Evolutionary conservation across 2,797 vertebrate species (phyloP).

Genomic region (Hydrocynus forskahlii): DNA sequence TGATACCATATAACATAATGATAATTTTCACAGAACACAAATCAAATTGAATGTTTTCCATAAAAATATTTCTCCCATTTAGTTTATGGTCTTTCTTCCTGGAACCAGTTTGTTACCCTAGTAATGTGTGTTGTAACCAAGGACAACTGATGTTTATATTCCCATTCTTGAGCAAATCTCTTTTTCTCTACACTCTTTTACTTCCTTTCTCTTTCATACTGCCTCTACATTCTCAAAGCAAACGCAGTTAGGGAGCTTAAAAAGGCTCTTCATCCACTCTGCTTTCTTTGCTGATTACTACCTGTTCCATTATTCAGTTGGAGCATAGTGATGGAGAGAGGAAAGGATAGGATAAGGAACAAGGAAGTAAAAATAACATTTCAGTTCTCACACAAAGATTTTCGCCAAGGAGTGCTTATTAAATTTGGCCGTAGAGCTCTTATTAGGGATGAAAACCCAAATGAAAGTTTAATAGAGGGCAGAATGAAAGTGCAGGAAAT

Average conservation of each 20-base stretch:
- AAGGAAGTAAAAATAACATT: not conserved
- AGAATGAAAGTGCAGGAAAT: slow-evolving; percentile 44
- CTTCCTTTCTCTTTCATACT: not conserved
- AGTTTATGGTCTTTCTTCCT: not conserved
- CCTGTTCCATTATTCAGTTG: slow-evolving; percentile 7
- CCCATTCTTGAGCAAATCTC: not conserved
- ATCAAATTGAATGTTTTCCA: no score
- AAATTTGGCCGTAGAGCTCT: not conserved
- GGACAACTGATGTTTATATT: no score
- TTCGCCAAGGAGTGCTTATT: not conserved
- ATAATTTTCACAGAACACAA: no score
- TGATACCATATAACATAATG: no score
- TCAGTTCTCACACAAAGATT: not conserved
- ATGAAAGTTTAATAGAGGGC: slow-evolving; percentile 55
- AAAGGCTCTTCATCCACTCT: not conserved
- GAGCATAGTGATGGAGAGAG: not conserved
- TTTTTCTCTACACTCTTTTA: not conserved
- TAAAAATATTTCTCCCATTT: no score
- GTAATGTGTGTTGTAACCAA: no score
- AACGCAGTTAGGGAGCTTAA: not conserved
- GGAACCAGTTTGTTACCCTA: not conserved
- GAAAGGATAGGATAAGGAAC: not conserved
- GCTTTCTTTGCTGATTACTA: not conserved
- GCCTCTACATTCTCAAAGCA: not conserved
- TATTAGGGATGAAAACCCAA: slow-evolving; percentile 41